Base-by-base conservation (phyloP, 2,797 vertebrate species). In the Psittacula derbiana region DNA sequence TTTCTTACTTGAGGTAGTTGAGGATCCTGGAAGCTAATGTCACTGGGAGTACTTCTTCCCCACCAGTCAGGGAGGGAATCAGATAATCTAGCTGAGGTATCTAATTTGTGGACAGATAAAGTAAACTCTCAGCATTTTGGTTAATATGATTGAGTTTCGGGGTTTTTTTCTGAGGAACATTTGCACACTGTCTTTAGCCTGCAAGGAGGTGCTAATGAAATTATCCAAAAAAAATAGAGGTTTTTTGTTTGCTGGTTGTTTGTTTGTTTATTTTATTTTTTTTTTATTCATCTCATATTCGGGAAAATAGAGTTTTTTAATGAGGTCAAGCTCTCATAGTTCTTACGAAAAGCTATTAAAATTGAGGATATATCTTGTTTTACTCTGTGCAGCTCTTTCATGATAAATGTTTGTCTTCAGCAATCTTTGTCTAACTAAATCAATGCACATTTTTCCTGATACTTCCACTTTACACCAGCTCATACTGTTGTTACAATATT, bases 121-220 rank as follows among this genome's bases (percentile, higher is more conserved):
- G 21, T 47, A 13, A 80, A 76, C 47, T 41, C 16, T 82, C 55
- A 55, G 21, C 15, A 46, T 73, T 49, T 65, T n/a, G 11, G 8
- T 46, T 60, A 49, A 76, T 25, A 24, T 66, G 70, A 53, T 11
- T 91, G 27, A 91, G 66, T 74, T 52, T 38, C 8, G 1, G 0
- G 0, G 0, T 7, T 1, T 11, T 27, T 43, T 80, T 47, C 31
- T 62, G 16, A 81, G 19, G 18, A 79, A 41, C 25, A 25, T 4
- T 60, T 24, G 41, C 8, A 31, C 1, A 5, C 13, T 75, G 5
- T 4, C 16, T 75, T 55, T 20, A 92, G 40, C 17, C 12, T 75
- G 16, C 16, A 53, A 72, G 27, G 11, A 41, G 4, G 0, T 28
- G 19, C 11, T 50, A 50, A 28, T 90, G 70, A 70, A 50, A 46